These are phyloP conservation scores for Cololabis saira DNA, from an alignment of 2,113 vertebrate genomes.

Conservation along the genomic window DNA sequence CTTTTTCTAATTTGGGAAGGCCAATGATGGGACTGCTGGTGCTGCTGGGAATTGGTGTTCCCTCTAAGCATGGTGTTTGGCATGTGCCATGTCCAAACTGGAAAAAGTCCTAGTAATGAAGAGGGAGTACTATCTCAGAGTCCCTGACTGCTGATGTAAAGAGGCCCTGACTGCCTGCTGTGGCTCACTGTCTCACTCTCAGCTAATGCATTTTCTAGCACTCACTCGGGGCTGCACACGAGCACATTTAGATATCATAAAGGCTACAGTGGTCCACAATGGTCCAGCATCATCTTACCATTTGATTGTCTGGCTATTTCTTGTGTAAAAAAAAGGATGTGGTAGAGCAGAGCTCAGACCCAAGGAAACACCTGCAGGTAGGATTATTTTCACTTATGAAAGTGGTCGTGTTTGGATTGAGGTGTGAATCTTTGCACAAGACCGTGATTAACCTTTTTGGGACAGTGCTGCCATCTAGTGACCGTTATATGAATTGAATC, in stretches of 20 bases:
- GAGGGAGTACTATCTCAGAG: conserved; percentile 42
- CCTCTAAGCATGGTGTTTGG: conserved; percentile 27
- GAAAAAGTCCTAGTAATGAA: conserved; percentile 50
- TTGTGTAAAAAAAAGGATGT: conserved; percentile 64
- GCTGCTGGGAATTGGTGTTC: conserved; percentile 45
- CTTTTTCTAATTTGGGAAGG: conserved; percentile 47
- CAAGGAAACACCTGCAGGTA: conserved; percentile 56
- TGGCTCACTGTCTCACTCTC: conserved; percentile 39
- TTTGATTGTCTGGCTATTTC: conserved; percentile 52
- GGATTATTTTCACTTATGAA: conserved; percentile 46
- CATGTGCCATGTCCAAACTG: conserved; percentile 39
- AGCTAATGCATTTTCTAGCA: conserved; percentile 56
- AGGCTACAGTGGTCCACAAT: conserved; percentile 17
- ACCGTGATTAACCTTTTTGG: conserved; percentile 26
- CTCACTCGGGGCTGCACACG: conserved; percentile 35
- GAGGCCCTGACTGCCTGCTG: conserved; percentile 49
- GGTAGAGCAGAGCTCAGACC: conserved; percentile 38
- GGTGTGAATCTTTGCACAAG: neutral
- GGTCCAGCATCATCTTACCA: conserved; percentile 33
- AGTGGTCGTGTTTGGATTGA: conserved; percentile 22
- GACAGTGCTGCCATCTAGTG: conserved; percentile 76
- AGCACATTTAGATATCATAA: conserved; percentile 13
- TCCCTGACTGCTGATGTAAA: conserved; percentile 54
- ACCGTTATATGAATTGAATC: neutral
- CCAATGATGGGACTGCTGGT: conserved; percentile 41